Evolutionary conservation across 2,113 vertebrate genomes (phyloP).

Genomic region (Mesitornis unicolor): DNA sequence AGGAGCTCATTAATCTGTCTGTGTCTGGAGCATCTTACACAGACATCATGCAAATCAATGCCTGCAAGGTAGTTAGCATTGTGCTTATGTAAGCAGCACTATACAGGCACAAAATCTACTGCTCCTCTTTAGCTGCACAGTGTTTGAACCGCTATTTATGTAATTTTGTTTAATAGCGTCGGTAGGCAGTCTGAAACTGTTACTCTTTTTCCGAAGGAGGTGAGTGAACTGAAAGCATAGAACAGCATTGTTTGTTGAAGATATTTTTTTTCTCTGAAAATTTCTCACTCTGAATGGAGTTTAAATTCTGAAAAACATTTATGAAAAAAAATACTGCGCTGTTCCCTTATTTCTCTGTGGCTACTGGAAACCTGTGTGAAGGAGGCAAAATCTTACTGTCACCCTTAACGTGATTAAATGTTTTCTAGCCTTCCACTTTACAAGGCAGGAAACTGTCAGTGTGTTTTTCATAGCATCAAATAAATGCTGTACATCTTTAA

Average conservation of each 20-base stretch:
- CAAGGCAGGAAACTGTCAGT: constrained; percentile 1
- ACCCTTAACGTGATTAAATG: not conserved
- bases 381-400: not conserved
- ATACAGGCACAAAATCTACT: not conserved
- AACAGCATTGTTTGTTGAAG: not conserved
- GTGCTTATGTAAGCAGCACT: constrained; percentile 29
- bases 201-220: not conserved
- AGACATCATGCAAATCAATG: constrained; percentile 55
- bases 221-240: not conserved
- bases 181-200: constrained; percentile 14
- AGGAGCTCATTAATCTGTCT: constrained; percentile 57
- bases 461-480: not conserved
- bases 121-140: not conserved
- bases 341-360: not conserved
- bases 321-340: not conserved
- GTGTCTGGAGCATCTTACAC: constrained; percentile 52
- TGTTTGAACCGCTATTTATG: constrained; percentile 20
- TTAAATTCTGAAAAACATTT: not conserved
- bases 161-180: constrained; percentile 14
- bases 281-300: not conserved
- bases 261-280: not conserved
- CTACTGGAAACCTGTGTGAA: not conserved
- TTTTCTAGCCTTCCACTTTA: not conserved
- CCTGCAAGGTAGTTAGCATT: constrained; percentile 23
- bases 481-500: constrained; percentile 1